Percentiles rank a stretch among this genome's conserved stretches.
Evolutionary conservation across 2,797 vertebrate genomes (phyloP).

Genomic region (Nannoperca australis): DNA sequence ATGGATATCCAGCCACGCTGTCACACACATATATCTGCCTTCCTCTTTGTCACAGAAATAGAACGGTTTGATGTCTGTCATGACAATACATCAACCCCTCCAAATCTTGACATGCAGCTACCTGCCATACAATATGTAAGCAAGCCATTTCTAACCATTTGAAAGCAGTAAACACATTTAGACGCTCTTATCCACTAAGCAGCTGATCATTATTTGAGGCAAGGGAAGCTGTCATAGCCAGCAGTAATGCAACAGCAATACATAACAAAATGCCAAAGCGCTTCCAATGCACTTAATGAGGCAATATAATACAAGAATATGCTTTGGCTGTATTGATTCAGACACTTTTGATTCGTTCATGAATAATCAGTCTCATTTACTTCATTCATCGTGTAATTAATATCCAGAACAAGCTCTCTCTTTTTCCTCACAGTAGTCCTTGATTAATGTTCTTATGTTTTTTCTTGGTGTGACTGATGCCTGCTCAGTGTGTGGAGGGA

Average conservation of each 20-base stretch:
- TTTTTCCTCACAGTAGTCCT: conserved; percentile 17
- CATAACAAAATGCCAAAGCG: conserved; percentile 45
- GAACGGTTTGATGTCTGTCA: conserved; percentile 71
- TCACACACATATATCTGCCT: conserved; percentile 3
- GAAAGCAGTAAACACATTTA: conserved; percentile 53
- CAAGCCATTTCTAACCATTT: conserved; percentile 41
- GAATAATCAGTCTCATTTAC: conserved; percentile 58
- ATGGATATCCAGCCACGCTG: conserved; percentile 57
- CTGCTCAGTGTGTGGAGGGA: conserved; percentile 10
- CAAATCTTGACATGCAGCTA: conserved; percentile 47
- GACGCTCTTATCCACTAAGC: conserved; percentile 49
- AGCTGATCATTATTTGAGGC: conserved; percentile 43
- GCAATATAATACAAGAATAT: conserved; percentile 43
- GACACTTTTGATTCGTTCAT: conserved; percentile 44
- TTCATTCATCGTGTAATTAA: conserved; percentile 69
- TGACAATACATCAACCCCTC: conserved; percentile 54
- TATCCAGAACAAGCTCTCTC: conserved; percentile 49
- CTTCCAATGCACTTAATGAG: conserved; percentile 60
- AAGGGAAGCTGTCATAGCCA: conserved; percentile 49
- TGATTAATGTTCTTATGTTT: conserved; percentile 54
- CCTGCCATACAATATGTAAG: conserved; percentile 47
- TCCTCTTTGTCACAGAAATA: conserved; percentile 55
- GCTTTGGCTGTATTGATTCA: conserved; percentile 53
- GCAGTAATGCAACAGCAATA: conserved; percentile 48
- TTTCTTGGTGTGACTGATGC: conserved; percentile 12